Conservation (phyloP, 2,888 invertebrate species). For the Rhopalosiphum nymphaeae region DNA sequence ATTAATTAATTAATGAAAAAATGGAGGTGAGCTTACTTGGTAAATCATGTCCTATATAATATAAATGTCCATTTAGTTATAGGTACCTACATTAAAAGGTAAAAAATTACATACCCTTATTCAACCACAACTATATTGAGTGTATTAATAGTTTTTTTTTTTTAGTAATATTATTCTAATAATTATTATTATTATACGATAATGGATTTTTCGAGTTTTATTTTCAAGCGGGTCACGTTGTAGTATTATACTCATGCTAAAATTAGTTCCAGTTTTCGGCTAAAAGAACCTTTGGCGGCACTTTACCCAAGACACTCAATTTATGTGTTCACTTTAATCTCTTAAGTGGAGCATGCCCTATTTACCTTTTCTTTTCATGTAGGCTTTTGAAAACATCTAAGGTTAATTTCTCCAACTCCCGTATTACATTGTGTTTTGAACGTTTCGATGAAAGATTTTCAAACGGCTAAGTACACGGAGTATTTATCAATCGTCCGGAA, state of each 20-base stretch:
- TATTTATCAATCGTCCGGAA: neutral
- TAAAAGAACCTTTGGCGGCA: conserved; percentile 1
- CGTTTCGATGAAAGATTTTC: conserved; percentile 1
- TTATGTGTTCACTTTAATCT: conserved; percentile 36
- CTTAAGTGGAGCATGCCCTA: conserved; percentile 28
- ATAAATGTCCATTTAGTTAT: neutral
- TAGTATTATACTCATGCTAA: neutral
- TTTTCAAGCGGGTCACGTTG: neutral
- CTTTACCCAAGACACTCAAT: conserved; percentile 27
- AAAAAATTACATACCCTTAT: neutral
- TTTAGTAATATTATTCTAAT: neutral
- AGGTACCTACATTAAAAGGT: neutral
- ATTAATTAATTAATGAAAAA: too few species aligned
- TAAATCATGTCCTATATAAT: too few species aligned
- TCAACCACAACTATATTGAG: neutral
- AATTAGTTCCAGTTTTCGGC: conserved; percentile 5
- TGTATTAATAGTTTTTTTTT: neutral
- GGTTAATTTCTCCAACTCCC: conserved; percentile 5
- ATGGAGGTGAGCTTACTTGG: too few species aligned
- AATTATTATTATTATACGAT: neutral
- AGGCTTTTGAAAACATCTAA: neutral
- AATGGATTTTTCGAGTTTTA: neutral
- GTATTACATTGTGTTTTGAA: neutral
- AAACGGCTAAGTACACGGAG: neutral
- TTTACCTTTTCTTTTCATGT: conserved; percentile 18